phyloP scores from a whole-genome alignment of 2,797 vertebrate genomes.

The Sebastes minor region DNA sequence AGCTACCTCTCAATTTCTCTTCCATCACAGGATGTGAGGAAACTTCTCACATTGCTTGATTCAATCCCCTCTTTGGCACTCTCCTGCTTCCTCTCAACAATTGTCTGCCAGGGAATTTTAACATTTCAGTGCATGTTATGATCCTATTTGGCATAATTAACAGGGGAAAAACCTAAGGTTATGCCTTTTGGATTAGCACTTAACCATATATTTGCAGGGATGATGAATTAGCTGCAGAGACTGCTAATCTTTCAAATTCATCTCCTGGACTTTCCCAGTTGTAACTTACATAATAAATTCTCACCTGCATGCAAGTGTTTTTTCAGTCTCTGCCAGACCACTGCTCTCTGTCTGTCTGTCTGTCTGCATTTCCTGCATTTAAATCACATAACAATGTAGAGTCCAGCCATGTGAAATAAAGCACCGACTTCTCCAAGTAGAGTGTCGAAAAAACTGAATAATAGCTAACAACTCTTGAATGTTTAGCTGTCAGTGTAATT shows the following conservation, averaged over 20 bases:
- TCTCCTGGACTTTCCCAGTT: neutral
- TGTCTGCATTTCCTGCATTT: neutral
- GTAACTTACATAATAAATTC: neutral
- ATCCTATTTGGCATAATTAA: slow-evolving; percentile 10
- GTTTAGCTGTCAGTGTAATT: neutral
- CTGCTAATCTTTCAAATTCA: neutral
- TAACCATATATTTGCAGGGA: neutral
- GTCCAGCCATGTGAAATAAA: neutral
- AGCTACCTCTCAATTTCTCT: slow-evolving; percentile 24
- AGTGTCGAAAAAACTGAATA: neutral
- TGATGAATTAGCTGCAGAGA: neutral
- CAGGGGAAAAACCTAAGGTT: neutral
- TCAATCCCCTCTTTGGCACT: slow-evolving; percentile 2
- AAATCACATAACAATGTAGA: neutral
- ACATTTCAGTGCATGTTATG: slow-evolving; percentile 3
- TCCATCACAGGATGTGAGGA: slow-evolving; percentile 16
- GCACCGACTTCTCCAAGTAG: neutral
- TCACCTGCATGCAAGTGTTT: neutral
- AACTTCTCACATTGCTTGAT: slow-evolving; percentile 17
- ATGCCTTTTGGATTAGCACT: neutral
- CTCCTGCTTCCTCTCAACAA: neutral
- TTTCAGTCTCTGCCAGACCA: neutral
- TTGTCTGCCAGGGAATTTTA: neutral
- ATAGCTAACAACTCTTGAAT: neutral
- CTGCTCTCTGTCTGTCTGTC: neutral